Conservation (phyloP, 2,113 vertebrate species). For the Tyto alba region DNA sequence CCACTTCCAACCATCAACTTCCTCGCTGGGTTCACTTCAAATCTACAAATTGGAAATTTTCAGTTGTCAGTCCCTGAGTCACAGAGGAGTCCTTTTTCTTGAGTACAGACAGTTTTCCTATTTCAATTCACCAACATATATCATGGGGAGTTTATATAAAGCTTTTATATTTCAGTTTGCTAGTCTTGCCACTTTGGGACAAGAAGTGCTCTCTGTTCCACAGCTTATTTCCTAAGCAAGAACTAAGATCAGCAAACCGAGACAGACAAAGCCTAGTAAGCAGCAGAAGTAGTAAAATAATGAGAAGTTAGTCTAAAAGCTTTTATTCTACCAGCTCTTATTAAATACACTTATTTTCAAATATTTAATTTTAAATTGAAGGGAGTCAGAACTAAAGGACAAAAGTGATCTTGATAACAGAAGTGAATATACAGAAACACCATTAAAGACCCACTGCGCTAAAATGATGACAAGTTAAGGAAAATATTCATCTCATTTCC, state of each 20-base stretch:
- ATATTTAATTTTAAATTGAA: background rate
- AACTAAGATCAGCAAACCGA: background rate
- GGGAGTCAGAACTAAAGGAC: background rate
- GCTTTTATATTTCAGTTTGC: background rate
- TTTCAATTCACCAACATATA: background rate
- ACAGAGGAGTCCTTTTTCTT: background rate
- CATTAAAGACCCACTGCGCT: background rate
- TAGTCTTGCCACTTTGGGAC: background rate
- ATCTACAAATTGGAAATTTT: background rate
- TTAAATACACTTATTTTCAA: background rate
- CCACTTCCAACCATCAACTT: background rate
- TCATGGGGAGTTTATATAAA: background rate
- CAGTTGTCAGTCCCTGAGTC: background rate
- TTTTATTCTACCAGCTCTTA: background rate
- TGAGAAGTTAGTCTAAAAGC: background rate
- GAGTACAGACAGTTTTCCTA: background rate
- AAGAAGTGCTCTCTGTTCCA: background rate
- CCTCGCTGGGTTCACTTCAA: background rate
- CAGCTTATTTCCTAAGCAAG: background rate
- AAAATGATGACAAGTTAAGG: background rate
- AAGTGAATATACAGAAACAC: background rate
- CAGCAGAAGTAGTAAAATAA: background rate
- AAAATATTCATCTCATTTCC: background rate
- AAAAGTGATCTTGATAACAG: background rate
- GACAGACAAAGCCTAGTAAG: background rate